Base-by-base conservation (phyloP, 2,888 invertebrate genomes). In the Pollenia griseotomentosa region DNA sequence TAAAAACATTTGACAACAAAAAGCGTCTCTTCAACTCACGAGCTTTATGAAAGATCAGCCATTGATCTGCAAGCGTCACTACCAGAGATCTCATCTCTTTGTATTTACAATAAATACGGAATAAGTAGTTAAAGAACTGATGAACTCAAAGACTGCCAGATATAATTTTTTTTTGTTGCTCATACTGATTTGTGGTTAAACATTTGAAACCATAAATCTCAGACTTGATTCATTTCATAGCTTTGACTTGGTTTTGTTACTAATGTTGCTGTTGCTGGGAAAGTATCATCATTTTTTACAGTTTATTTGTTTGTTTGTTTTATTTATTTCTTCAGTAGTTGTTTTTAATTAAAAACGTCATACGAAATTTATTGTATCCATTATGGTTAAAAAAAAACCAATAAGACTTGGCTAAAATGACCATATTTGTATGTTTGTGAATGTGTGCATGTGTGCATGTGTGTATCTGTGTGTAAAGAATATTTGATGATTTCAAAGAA, bases 341-440 rank as follows among this genome's bases (percentile, higher is more conserved):
- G 68, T 48, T 83, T 86, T 86, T 86, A 86, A 86, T 86, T 86
- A 86, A 86, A 81, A 86, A 70, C 71, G 42, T 83, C 65, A 75
- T 53, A 57, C 23, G 16, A 71, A 73, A 87, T 81, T 87, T 75
- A 77, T 75, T 81, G 86, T 63, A 73, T 73, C 79, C 55, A 73
- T 80, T 80, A 80, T 66, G 70, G 83, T 61, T 70, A 9, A 23
- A 83, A 73, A 23, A 83, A 73, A 61, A 55, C 46, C 11, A 81
- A 57, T 16, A 55, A 59, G 59, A 68, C 51, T 23, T 80, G 83
- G 44, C 48, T 77, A 53, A 80, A 80, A 83, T 80, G 80, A 73
- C 83, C 86, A 83, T 87, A 83, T 87, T 71, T 59, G 68, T 55
- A 57, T 40, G 33, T 68, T n/a, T 71, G 44, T 57, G 44, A 55